Conservation (phyloP, 2,888 invertebrate genomes). For the Sericinus montela region DNA sequence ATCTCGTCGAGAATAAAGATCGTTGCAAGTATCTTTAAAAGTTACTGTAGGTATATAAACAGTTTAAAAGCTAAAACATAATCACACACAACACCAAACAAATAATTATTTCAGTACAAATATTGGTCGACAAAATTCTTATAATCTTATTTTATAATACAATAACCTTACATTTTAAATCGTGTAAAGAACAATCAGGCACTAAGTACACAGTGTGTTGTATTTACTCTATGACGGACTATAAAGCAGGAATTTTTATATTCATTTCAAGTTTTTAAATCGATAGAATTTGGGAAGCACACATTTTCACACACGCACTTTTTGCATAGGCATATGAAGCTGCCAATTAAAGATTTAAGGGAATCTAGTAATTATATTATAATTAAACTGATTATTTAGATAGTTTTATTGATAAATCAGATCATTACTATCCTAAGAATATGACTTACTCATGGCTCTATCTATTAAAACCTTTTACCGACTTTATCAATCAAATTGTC, state of each 20-base stretch:
- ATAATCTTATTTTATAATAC: conserved; percentile 1
- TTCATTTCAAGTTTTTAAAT: not conserved
- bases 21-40: no score
- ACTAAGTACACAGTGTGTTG: conserved; percentile 18
- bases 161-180: not conserved
- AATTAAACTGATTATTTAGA: not conserved
- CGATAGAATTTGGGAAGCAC: not conserved
- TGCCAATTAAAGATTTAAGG: conserved; percentile 1
- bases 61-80: not conserved
- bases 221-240: not conserved
- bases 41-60: no score
- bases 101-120: conserved; percentile 7
- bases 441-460: not conserved
- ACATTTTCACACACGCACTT: not conserved
- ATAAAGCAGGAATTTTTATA: not conserved
- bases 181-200: conserved; percentile 16
- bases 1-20: no score
- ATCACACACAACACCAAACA: conserved; percentile 1
- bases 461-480: no score
- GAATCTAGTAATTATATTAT: not conserved
- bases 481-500: no score
- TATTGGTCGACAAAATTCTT: conserved; percentile 10
- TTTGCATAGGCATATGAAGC: not conserved
- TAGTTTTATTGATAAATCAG: no score
- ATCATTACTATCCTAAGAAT: no score